These are phyloP conservation scores for Phengaris arion DNA, from an alignment of 2,888 invertebrate species.

Conservation along the genomic window DNA sequence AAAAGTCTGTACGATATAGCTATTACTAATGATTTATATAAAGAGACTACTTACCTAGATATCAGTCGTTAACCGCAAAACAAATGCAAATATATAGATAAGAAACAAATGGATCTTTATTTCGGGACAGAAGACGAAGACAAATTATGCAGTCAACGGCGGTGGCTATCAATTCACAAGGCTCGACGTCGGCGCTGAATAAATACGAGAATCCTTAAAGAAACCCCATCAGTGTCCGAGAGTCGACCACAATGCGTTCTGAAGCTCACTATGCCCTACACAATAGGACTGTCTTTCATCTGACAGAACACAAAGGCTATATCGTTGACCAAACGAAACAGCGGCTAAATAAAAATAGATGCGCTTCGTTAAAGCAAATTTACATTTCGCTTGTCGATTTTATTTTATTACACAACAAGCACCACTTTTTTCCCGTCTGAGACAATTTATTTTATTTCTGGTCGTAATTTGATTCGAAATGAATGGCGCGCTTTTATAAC, in stretches of 20 bases:
- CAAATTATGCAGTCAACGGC: constrained; percentile 35
- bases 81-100: constrained; percentile 10
- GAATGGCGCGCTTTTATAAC: constrained; percentile 38
- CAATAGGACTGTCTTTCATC: constrained; percentile 34
- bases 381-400: constrained; percentile 62
- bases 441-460: constrained; percentile 43
- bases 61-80: not conserved
- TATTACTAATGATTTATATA: not conserved
- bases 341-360: constrained; percentile 57
- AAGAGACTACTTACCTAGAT: not conserved
- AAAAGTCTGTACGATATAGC: not conserved
- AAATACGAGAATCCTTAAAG: constrained; percentile 43
- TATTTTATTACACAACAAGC: constrained; percentile 55
- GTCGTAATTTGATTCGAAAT: constrained; percentile 51
- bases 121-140: constrained; percentile 27
- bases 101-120: constrained; percentile 22
- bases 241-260: constrained; percentile 24
- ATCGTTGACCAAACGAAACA: constrained; percentile 45
- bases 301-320: constrained; percentile 20
- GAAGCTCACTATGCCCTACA: constrained; percentile 38
- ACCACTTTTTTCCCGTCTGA: constrained; percentile 46
- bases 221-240: constrained; percentile 36
- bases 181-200: constrained; percentile 47
- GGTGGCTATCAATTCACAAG: constrained; percentile 57
- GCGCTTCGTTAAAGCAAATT: constrained; percentile 71